Base-by-base conservation (phyloP, 2,797 vertebrate species). In the Manis pentadactyla region DNA sequence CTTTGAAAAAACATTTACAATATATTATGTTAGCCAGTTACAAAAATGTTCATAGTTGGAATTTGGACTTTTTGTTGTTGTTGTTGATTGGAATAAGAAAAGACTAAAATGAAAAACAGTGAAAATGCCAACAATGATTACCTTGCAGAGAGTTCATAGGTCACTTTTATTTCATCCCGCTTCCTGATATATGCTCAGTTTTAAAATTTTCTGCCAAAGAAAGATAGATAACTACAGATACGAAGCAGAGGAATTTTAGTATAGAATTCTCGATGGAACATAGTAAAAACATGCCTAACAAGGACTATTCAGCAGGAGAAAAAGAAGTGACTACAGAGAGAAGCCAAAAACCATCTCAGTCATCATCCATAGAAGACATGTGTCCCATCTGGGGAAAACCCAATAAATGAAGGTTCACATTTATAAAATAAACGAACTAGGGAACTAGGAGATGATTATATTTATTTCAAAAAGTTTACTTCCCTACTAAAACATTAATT, bases 121-220 rank as follows among this genome's bases (percentile, higher is more conserved):
- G 46, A 79, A 93, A 69, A 59, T 37, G n/a, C 29, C 63, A 71
- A 90, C 5, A 68, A 14, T 21, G 29, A 29, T 73, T 71, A 78
- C 27, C 27, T 81, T 21, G 17, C 21, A 77, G 51, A 46, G 13
- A 89, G 23, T 66, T 27, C 39, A 51, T 7, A 91, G 29, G 14
- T 90, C 34, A 86, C 64, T 94, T 90, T 73, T 73, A n/a, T 87
- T 82, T 95, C 74, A 74, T 87, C 31, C 66, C 68, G 66, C n/a
- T 93, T 75, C 19, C 15, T 5, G 23, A n/a, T 15, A 46, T 46
- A 88, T 39, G 82, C 37, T 8, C 49, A 31, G 25, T 88, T 90
- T 59, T 71, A 68, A 57, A 49, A 0, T 1, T 25, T 51, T 77
- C 68, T 66, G 42, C 23, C 66, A 81, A 85, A n/a, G 63, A 92